phyloP scores from a whole-genome alignment of 1,140 invertebrate species.

The Drosophila quadrilineata region DNA sequence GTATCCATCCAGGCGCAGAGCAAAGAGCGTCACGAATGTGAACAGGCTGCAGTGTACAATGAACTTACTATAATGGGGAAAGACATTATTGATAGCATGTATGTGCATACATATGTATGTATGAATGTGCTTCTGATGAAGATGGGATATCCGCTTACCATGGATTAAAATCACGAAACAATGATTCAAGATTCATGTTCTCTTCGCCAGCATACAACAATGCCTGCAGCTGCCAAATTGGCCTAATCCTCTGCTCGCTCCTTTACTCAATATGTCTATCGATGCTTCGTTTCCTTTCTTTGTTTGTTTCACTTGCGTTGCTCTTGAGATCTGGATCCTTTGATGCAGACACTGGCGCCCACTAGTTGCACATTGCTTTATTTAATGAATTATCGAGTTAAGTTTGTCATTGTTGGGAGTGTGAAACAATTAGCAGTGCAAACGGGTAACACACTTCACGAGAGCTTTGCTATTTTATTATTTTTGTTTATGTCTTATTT shows the following conservation, averaged over 20 bases:
- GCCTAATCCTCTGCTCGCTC: neutral
- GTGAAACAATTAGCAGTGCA: neutral
- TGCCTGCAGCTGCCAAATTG: neutral
- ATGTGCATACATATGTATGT: neutral
- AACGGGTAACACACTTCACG: neutral
- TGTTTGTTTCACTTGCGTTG: neutral
- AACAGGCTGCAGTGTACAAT: slow-evolving; percentile 96
- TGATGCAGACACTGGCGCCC: slow-evolving; percentile 31
- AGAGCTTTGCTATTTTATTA: neutral
- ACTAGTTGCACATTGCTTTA: slow-evolving; percentile 77
- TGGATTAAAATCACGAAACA: slow-evolving; percentile 96
- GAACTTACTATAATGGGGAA: slow-evolving; percentile 91
- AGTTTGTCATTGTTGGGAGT: neutral
- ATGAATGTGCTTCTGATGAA: too few relatives aligned
- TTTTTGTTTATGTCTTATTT: slow-evolving; percentile 14
- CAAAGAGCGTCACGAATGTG: slow-evolving; percentile 94
- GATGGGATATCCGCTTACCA: slow-evolving; percentile 83
- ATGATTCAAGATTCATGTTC: slow-evolving; percentile 92
- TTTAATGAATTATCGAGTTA: slow-evolving; percentile 22
- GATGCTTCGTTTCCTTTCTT: neutral
- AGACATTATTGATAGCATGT: neutral
- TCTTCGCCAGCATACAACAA: slow-evolving; percentile 24
- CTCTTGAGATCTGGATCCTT: slow-evolving; percentile 10
- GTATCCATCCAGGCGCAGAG: slow-evolving; percentile 92
- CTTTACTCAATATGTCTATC: too few relatives aligned